Base-by-base conservation (phyloP, 2,113 vertebrate genomes). In the Balaeniceps rex region DNA sequence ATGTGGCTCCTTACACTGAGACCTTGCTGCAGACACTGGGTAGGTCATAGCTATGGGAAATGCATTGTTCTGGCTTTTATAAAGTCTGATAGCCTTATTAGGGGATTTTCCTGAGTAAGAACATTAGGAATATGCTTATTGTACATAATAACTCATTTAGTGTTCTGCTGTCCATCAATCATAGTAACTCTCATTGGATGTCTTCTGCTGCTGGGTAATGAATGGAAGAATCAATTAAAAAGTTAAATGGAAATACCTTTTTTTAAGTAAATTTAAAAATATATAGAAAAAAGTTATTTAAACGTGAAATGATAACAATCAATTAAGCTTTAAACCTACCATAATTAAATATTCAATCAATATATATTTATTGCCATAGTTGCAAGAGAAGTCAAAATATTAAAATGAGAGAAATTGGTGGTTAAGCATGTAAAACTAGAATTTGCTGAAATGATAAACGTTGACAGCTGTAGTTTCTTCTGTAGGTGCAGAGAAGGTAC, bases 21-120 rank as follows among this genome's bases (percentile, higher is more conserved):
- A 69, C 85, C 80, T 19, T 81, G 60, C 77, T 96, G 66, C 94
- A 85, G 38, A 44, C 66, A 7, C 95, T 98, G 77, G 98, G 98
- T 98, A 96, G 9, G 95, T 87, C 70, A 34, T 6, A 33, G 24
- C 40, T 38, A 11, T 3, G 23, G 33, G 36, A 51, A 8, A 28
- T 28, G 23, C 63, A 11, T n/a, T 34, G 7, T 10, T 44, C 28
- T 65, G 88, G 6, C 24, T 54, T 9, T 7, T 12, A 1, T 21
- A 23, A 72, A 10, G 28, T 55, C 66, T 65, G 72, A 40, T 61
- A 55, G 25, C 61, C 44, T 47, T 28, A 54, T 14, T 4, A 25
- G 46, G 47, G 29, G 24, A 33, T 81, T 93, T 80, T 72, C 66
- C 70, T 70, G 24, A 44, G 14, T 29, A 40, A 89, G 51, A 31